These are phyloP conservation scores for Drosophila repletoides DNA, from an alignment of 1,140 invertebrate species.

Conservation along the genomic window DNA sequence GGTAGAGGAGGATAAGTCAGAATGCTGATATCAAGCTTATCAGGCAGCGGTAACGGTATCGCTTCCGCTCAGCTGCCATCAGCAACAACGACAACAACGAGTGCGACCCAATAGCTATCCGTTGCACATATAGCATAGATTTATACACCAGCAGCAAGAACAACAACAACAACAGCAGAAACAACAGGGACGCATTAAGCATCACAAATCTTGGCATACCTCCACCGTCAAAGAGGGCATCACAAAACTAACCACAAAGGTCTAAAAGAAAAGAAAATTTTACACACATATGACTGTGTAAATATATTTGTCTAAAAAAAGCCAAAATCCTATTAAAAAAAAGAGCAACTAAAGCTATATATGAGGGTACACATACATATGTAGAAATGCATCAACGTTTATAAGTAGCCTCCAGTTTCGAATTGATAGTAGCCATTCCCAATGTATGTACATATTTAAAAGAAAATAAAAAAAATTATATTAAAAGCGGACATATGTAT, in stretches of 20 bases:
- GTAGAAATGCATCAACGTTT: too few relatives aligned
- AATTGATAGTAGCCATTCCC: too few relatives aligned
- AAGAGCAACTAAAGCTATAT: too few relatives aligned
- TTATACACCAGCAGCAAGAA: conserved; percentile 26
- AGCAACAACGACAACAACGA: conserved; percentile 39
- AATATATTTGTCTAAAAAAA: not conserved
- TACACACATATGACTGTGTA: conserved; percentile 3
- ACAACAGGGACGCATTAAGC: conserved; percentile 53
- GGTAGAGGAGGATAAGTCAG: conserved; percentile 90
- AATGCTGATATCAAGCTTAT: conserved; percentile 82
- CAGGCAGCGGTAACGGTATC: conserved; percentile 42
- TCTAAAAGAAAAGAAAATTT: conserved; percentile 27
- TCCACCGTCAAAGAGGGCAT: conserved; percentile 31
- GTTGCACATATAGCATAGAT: conserved; percentile 66
- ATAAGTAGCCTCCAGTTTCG: too few relatives aligned
- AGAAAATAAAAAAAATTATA: too few relatives aligned
- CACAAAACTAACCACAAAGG: conserved; percentile 64
- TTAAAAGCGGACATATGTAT: too few relatives aligned
- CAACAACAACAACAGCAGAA: conserved; percentile 21
- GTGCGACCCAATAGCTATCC: conserved; percentile 51
- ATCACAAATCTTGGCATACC: conserved; percentile 69
- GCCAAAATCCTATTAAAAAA: too few relatives aligned
- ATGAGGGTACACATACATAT: too few relatives aligned
- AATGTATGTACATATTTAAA: too few relatives aligned
- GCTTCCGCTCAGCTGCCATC: conserved; percentile 41